phyloP scores from a whole-genome alignment of 2,113 vertebrate species.

The Todiramphus saurophagus region DNA sequence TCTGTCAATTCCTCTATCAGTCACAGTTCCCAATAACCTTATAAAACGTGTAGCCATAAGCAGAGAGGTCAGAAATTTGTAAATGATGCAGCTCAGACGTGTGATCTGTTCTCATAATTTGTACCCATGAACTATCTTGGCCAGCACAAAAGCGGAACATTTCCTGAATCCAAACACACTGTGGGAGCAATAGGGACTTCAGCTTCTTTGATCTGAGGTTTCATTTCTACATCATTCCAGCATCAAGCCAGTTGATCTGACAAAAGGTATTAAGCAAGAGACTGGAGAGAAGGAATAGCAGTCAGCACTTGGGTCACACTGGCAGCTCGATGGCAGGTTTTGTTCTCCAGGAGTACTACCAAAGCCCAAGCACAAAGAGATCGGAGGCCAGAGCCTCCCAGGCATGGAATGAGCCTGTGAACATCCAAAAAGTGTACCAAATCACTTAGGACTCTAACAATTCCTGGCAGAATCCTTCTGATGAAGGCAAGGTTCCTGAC shows the following conservation, averaged over 20 bases:
- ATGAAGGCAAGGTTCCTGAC: background rate
- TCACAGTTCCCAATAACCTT: background rate
- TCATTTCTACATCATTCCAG: background rate
- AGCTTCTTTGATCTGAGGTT: background rate
- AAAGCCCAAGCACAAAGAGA: background rate
- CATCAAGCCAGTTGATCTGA: background rate
- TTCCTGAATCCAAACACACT: background rate
- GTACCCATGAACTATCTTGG: background rate
- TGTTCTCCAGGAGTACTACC: background rate
- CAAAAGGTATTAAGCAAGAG: background rate
- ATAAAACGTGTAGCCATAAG: background rate
- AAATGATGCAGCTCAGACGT: background rate
- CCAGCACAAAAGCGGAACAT: background rate
- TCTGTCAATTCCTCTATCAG: background rate
- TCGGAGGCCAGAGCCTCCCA: background rate
- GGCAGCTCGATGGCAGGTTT: conserved; percentile 26
- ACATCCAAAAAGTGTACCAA: background rate
- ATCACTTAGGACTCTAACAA: background rate
- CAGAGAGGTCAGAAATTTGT: background rate
- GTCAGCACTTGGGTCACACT: background rate
- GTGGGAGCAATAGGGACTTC: background rate
- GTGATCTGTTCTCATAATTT: background rate
- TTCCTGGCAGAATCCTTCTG: background rate
- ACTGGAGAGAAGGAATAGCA: background rate
- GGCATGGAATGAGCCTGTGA: background rate